These are phyloP conservation scores for Stenchaetothrips biformis DNA, from an alignment of 2,888 invertebrate genomes.

Conservation along the genomic window DNA sequence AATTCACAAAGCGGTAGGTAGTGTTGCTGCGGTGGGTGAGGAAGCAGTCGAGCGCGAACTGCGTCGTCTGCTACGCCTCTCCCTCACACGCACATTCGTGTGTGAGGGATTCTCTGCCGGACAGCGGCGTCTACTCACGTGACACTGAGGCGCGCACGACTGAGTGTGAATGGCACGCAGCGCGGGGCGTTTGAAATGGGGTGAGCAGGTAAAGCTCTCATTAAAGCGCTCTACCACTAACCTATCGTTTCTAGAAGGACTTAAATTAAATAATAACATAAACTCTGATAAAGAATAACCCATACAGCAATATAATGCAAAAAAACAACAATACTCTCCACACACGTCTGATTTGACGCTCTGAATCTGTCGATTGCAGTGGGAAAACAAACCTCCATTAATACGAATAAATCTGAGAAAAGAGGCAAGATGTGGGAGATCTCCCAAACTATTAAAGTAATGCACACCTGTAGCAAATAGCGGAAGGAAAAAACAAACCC, in stretches of 20 bases:
- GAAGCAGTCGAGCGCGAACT: no score
- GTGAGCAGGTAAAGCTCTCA: neutral
- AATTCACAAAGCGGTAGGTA: no score
- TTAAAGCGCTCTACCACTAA: neutral
- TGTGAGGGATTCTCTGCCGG: neutral
- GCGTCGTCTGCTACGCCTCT: no score
- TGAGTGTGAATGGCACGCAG: neutral
- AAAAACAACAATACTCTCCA: neutral
- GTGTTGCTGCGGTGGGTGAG: no score
- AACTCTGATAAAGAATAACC: neutral
- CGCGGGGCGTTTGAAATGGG: neutral
- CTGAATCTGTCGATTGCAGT: neutral
- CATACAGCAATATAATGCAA: neutral
- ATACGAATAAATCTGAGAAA: neutral
- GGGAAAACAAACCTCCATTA: neutral
- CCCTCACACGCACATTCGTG: no score
- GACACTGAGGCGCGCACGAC: neutral
- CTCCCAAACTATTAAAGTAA: neutral
- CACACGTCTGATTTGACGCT: neutral
- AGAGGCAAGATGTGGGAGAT: neutral
- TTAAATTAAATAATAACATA: neutral
- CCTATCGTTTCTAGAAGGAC: neutral
- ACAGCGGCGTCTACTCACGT: neutral
- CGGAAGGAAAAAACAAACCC: neutral
- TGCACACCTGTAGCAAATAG: neutral